These are phyloP conservation scores for Aphelenchoides avenae DNA, from an alignment of 1,140 invertebrate genomes.

Conservation along the genomic window DNA sequence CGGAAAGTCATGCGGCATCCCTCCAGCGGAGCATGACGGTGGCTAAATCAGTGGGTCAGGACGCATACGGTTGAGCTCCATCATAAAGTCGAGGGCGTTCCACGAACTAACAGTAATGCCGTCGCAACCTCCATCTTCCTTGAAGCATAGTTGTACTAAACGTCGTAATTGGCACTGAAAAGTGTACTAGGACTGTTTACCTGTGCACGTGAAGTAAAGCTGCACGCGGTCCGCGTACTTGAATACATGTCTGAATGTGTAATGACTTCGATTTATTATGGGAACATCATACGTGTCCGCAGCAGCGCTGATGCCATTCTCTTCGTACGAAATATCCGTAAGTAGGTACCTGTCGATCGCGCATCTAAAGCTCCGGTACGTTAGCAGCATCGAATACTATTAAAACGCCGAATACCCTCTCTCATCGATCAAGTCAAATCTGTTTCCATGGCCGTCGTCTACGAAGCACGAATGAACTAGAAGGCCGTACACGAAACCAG, in stretches of 20 bases:
- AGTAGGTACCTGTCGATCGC: slow-evolving; percentile 44
- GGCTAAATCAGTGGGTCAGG: neutral
- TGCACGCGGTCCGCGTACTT: slow-evolving; percentile 59
- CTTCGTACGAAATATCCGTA: slow-evolving; percentile 50
- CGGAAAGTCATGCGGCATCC: neutral
- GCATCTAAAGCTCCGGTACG: slow-evolving; percentile 35
- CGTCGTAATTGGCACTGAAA: too few relatives aligned
- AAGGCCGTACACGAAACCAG: slow-evolving; percentile 52
- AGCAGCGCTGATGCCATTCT: slow-evolving; percentile 35
- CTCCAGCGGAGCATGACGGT: slow-evolving; percentile 23
- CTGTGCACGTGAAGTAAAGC: slow-evolving; percentile 55
- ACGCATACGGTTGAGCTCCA: neutral
- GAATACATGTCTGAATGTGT: slow-evolving; percentile 56
- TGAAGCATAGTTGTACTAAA: slow-evolving; percentile 56
- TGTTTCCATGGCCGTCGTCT: slow-evolving; percentile 56
- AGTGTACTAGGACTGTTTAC: neutral
- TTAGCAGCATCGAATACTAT: neutral
- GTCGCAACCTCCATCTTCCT: slow-evolving; percentile 58
- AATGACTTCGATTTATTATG: too few relatives aligned
- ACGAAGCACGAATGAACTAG: slow-evolving; percentile 57
- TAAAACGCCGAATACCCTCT: too few relatives aligned
- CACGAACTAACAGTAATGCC: slow-evolving; percentile 44
- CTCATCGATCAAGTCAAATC: slow-evolving; percentile 56
- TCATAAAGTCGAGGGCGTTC: slow-evolving; percentile 20
- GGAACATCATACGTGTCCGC: too few relatives aligned